phyloP scores from a whole-genome alignment of 2,797 vertebrate species.

The Macropodus opercularis region DNA sequence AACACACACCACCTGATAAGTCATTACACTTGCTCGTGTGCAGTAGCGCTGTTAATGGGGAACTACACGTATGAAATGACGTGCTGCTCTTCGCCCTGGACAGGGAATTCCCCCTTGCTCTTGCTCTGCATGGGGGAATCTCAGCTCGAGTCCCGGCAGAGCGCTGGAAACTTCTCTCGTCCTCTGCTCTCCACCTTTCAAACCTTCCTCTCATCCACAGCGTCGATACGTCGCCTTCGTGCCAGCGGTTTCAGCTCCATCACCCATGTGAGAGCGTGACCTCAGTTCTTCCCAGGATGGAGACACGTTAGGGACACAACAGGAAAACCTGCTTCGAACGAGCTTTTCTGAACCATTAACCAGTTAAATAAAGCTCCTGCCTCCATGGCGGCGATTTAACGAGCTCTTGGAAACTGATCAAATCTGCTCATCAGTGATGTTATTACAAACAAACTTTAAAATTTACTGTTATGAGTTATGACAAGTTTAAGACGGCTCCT shows the following conservation, averaged over 20 bases:
- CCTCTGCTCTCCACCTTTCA: conserved; percentile 12
- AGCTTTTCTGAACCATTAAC: too few relatives aligned
- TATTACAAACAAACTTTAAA: too few relatives aligned
- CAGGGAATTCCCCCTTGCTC: conserved; percentile 72
- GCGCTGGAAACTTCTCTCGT: conserved; percentile 69
- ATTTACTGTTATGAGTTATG: too few relatives aligned
- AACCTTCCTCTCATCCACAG: conserved; percentile 17
- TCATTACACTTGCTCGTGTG: neutral
- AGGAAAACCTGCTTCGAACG: too few relatives aligned
- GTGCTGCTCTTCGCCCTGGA: conserved; percentile 49
- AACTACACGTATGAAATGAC: conserved; percentile 48
- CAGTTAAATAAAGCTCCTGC: too few relatives aligned
- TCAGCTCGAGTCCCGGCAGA: conserved; percentile 40
- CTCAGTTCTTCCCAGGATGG: too few relatives aligned
- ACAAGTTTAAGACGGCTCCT: too few relatives aligned
- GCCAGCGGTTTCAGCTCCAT: neutral
- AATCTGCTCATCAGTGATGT: too few relatives aligned
- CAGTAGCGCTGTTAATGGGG: conserved; percentile 28
- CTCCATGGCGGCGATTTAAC: too few relatives aligned
- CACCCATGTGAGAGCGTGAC: neutral
- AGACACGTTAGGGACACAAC: too few relatives aligned
- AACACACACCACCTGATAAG: conserved; percentile 31
- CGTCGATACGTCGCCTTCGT: conserved; percentile 1
- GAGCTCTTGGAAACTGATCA: too few relatives aligned
- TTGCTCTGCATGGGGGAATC: conserved; percentile 54